Evolutionary conservation across 2,797 vertebrate species (phyloP).

Genomic region (Clarias fuscus): DNA sequence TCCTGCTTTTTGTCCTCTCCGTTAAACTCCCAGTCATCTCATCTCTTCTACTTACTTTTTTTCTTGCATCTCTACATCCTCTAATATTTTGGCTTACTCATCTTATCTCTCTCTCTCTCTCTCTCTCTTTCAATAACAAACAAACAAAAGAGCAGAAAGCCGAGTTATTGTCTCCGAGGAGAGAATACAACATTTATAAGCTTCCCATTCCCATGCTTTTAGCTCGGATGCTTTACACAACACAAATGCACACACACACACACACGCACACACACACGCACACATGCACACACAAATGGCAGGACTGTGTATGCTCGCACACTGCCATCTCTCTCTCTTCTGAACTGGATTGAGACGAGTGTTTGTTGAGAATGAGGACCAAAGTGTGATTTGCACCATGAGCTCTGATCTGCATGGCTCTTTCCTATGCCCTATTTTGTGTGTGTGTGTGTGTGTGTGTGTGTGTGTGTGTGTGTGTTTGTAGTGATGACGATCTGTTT

Average conservation of each 20-base stretch:
- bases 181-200: conserved; percentile 69
- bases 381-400: conserved; percentile 28
- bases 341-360: not conserved
- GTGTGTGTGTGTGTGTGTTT: conserved; percentile 30
- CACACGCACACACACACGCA: not conserved
- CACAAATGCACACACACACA: conserved; percentile 16
- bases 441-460: conserved; percentile 28
- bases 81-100: not conserved
- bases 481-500: conserved; percentile 1
- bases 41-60: not conserved
- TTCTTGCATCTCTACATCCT: not conserved
- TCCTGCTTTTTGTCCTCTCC: too few species aligned
- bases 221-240: conserved; percentile 43
- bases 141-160: conserved; percentile 63
- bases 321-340: not conserved
- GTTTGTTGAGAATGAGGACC: not conserved
- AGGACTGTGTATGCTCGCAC: not conserved
- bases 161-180: conserved; percentile 63
- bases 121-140: conserved; percentile 43
- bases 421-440: conserved; percentile 22
- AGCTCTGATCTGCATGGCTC: conserved; percentile 47
- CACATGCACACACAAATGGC: not conserved
- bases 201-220: conserved; percentile 51
- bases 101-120: conserved; percentile 1
- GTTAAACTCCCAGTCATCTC: not conserved